phyloP scores from a whole-genome alignment of 1,140 invertebrate genomes.

The Eupeodes corollae region DNA sequence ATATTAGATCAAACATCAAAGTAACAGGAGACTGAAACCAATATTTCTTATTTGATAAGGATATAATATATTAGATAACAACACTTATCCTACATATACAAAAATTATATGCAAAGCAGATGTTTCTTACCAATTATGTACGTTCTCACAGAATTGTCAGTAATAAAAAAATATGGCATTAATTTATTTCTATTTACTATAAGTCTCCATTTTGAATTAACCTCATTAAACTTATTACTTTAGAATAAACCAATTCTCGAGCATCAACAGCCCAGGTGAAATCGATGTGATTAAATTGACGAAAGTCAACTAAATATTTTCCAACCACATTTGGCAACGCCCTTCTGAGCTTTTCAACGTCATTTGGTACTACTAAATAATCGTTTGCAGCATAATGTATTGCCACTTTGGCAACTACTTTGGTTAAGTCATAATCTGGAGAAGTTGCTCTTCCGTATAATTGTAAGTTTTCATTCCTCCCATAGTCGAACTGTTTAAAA shows the following conservation, averaged over 20 bases:
- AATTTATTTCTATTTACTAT: no score
- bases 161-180: no score
- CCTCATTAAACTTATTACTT: slow-evolving; percentile 35
- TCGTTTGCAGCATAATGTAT: slow-evolving; percentile 55
- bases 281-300: slow-evolving; percentile 46
- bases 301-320: slow-evolving; percentile 35
- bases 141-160: no score
- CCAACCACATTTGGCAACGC: slow-evolving; percentile 38
- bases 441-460: slow-evolving; percentile 41
- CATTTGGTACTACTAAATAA: slow-evolving; percentile 43
- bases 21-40: no score
- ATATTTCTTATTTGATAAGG: no score
- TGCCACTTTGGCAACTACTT: slow-evolving; percentile 47
- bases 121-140: no score
- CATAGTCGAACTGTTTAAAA: slow-evolving; percentile 41
- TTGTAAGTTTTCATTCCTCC: slow-evolving; percentile 35
- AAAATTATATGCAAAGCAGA: no score
- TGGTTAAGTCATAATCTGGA: slow-evolving; percentile 48
- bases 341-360: slow-evolving; percentile 35
- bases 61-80: no score
- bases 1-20: no score
- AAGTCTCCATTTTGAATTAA: slow-evolving; percentile 8
- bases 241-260: slow-evolving; percentile 35
- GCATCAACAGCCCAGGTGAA: slow-evolving; percentile 45
- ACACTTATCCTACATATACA: no score